A percentile compares a stretch with the other conserved stretches of the same genome.
Conservation (phyloP, 23 tunicate genomes). For the Halocynthia roretzi region DNA sequence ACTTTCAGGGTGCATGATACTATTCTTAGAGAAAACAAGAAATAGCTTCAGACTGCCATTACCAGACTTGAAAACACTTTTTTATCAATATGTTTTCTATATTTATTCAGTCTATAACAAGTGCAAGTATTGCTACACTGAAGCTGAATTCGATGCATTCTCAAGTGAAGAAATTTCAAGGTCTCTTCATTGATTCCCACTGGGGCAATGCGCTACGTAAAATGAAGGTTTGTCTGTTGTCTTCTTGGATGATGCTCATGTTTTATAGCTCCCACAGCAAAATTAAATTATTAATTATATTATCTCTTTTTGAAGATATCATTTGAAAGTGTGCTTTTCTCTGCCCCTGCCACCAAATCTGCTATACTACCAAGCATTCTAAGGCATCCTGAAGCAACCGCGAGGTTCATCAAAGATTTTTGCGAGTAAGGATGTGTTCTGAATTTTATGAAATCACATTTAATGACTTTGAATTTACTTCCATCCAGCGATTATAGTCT, state of each 20-base stretch:
- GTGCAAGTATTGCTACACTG: slow-evolving; percentile 8
- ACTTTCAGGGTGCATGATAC: no score
- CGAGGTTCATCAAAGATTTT: slow-evolving; percentile 26
- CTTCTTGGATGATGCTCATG: neutral
- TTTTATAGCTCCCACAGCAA: no score
- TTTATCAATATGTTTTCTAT: no score
- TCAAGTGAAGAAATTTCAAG: slow-evolving; percentile 3
- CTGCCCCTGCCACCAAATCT: slow-evolving; percentile 40
- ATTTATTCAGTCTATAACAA: slow-evolving; percentile 5
- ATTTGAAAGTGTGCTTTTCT: slow-evolving; percentile 25
- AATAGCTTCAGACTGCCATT: no score
- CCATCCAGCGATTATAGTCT: slow-evolving; percentile 10
- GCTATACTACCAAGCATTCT: slow-evolving; percentile 18
- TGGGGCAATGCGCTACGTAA: slow-evolving; percentile 8
- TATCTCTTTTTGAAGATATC: slow-evolving; percentile 36
- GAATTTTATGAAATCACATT: neutral
- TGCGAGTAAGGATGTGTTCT: slow-evolving; percentile 43
- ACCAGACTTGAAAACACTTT: no score
- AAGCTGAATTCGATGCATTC: slow-evolving; percentile 13
- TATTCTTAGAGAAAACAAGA: no score
- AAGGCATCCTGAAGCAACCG: slow-evolving; percentile 37
- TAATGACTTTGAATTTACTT: neutral
- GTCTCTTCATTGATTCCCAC: slow-evolving; percentile 1
- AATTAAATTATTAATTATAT: no score
- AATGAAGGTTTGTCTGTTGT: slow-evolving; percentile 10